Base-by-base conservation (phyloP, 1,140 invertebrate genomes). In the Neodiprion virginianus region DNA sequence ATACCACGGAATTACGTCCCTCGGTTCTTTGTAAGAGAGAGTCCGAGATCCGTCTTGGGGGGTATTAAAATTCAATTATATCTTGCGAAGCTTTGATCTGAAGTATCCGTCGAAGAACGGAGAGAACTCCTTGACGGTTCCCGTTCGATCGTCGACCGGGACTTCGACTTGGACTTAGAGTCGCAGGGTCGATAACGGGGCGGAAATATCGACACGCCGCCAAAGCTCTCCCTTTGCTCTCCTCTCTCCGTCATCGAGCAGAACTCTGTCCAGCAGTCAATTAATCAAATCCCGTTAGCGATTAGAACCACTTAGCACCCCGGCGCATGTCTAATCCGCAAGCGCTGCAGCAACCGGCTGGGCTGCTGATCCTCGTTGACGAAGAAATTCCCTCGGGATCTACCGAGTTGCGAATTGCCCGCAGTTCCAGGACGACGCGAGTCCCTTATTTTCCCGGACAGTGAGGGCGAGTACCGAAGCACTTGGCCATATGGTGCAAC, bases 231-330 rank as follows among this genome's bases (percentile, higher is more conserved):
- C 53, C n/a, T 61, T 61, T 61, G 53, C 28, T 40, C 28, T 40
- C 2, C 28, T 40, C 28, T 40, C 28, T 40, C 5, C 28, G 73
- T 70, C 68, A 28, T 75, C 74, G 76, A 79, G 78, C 75, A 75
- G 70, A 48, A 78, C 67, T 67, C 77, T 72, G 68, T 73, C 76
- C 78, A 48, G 76, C 48, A 80, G 79, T 80, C 79, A 74, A 80
- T 81, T 81, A 81, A 80, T 80, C 73, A 80, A 80, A 80, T 80
- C 77, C 76, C 79, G 77, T 80, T 80, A 78, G 79, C 79, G 78
- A 75, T 80, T 80, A 78, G 28, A 69, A 69, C 71, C n/a, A 53
- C 50, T 65, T 50, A 72, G 71, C 17, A 61, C 65, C 48, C 75
- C 17, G 70, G 28, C 28, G 11, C n/a, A 17, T 61, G 53, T 61